phyloP scores from a whole-genome alignment of 2,888 invertebrate species.

The Melinopterus prodromus region DNA sequence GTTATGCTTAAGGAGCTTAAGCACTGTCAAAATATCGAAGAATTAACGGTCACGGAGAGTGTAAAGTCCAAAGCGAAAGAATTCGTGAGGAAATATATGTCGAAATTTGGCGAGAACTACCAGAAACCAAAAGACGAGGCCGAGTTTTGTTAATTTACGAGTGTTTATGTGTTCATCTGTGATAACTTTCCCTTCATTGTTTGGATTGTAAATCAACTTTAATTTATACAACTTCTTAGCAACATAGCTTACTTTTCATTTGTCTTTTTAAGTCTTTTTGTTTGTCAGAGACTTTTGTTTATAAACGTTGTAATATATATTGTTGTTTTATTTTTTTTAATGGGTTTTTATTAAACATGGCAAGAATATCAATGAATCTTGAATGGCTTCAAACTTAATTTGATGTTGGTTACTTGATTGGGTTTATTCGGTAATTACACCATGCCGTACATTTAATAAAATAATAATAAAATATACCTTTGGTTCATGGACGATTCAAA shows the following conservation, averaged over 20 bases:
- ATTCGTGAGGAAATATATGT: constrained; percentile 96
- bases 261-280: not conserved
- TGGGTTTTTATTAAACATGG: too few relatives aligned
- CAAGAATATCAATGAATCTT: too few relatives aligned
- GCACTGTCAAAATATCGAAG: constrained; percentile 86
- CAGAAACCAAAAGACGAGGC: constrained; percentile 36
- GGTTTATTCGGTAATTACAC: too few relatives aligned
- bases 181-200: constrained; percentile 14
- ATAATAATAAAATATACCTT: too few relatives aligned
- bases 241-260: not conserved
- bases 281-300: not conserved
- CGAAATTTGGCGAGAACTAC: constrained; percentile 77
- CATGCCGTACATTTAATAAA: too few relatives aligned
- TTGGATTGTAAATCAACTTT: not conserved
- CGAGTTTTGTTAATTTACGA: constrained; percentile 31
- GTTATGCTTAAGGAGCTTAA: constrained; percentile 95
- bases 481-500: too few relatives aligned
- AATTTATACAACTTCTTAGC: not conserved
- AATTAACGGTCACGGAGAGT: constrained; percentile 86
- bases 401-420: too few relatives aligned
- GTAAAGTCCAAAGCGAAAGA: constrained; percentile 95
- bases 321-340: not conserved
- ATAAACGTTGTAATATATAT: not conserved
- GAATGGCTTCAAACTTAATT: too few relatives aligned
- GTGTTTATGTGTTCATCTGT: constrained; percentile 10